Evolutionary conservation across 2,113 vertebrate genomes (phyloP).

Genomic region (Nestor notabilis): DNA sequence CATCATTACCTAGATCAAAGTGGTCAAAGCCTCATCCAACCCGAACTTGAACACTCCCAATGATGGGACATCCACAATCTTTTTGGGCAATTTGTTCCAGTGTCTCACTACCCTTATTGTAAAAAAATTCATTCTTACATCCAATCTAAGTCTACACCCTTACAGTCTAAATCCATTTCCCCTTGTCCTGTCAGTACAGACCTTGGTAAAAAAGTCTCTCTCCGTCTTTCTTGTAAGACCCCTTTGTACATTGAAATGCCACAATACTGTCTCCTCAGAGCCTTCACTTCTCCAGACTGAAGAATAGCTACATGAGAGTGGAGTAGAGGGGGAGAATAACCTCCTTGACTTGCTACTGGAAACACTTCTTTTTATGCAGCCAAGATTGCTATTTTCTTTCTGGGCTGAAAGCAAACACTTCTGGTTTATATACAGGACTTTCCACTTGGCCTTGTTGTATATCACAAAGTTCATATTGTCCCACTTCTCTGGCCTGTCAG

Average conservation of each 20-base stretch:
- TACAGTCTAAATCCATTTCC: neutral
- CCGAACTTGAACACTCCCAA: neutral
- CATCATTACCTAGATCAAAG: fast-evolving
- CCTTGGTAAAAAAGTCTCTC: neutral
- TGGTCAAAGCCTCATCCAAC: neutral
- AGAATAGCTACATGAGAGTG: neutral
- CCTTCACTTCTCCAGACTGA: neutral
- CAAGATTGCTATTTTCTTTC: fast-evolving
- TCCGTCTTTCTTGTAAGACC: neutral
- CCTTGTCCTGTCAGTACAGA: neutral
- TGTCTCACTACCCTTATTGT: neutral
- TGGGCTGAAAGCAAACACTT: neutral
- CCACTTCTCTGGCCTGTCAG: neutral
- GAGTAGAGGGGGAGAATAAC: neutral
- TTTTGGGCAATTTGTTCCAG: neutral
- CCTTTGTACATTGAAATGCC: neutral
- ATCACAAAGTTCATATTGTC: neutral
- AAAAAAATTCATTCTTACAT: neutral
- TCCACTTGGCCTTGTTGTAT: neutral
- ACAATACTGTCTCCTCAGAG: neutral
- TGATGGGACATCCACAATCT: neutral
- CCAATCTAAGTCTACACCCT: neutral
- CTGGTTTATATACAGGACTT: neutral
- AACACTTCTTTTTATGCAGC: neutral
- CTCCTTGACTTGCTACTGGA: neutral